Base-by-base conservation (phyloP, 2,113 vertebrate genomes). In the Passerina amoena region DNA sequence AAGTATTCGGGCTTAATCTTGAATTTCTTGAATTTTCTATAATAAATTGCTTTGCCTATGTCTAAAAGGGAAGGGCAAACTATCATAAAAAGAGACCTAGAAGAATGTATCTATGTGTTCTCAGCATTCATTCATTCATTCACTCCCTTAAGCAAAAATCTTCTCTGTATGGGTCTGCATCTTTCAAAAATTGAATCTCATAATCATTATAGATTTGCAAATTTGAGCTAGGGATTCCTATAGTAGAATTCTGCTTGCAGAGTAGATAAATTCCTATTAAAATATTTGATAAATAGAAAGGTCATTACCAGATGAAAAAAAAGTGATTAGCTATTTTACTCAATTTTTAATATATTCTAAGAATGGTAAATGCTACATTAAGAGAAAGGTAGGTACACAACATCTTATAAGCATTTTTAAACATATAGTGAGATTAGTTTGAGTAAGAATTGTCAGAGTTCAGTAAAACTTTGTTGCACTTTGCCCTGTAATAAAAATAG, bases 241-340 rank as follows among this genome's bases (percentile, higher is more conserved):
- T 50, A 60, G 82, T 38, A 76, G 37, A 93, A 85, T 85, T 94
- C 61, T 85, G 30, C 42, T 92, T 73, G 61, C 42, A 93, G 18
- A 21, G 7, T 71, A 56, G 23, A 88, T 31, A 87, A 92, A 82
- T 87, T 35, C 8, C 3, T 59, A 5, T 75, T 87, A 45, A 78
- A 93, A 54, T 86, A 56, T 40, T 70, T 77, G 45, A 40, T 56
- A 86, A 88, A 63, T 68, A 82, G 48, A 92, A 95, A 96, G 54
- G 37, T 90, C 30, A 56, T 22, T 85, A 96, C 18, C 51, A 92
- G 83, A 68, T 65, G 0, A 69, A 37, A 68, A 77, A 38, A 37
- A 38, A 66, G 38, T 82, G 27, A 51, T 80, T 96, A 64, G 60
- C 65, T 92, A 87, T 44, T 95, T 90, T 59, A 61, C 35, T 92